Percentiles rank a stretch among this genome's conserved stretches.
Evolutionary conservation across 2,888 invertebrate genomes (phyloP).

Genomic region (Tanytarsus gracilentus): DNA sequence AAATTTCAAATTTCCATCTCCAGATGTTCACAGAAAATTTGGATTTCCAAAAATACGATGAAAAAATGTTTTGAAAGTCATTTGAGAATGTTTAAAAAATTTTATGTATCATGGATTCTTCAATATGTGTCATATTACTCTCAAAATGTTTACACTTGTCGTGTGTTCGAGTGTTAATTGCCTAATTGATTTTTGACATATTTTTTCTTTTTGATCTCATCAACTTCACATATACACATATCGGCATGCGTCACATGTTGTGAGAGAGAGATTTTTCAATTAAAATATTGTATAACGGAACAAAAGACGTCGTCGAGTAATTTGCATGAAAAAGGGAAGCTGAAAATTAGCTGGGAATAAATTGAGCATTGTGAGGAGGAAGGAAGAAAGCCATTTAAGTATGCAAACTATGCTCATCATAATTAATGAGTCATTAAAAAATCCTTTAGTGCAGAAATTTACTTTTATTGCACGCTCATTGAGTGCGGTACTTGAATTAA

Average conservation of each 20-base stretch:
- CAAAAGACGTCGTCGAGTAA: slow-evolving; percentile 8
- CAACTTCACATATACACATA: not conserved
- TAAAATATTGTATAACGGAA: not conserved
- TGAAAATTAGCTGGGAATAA: slow-evolving; percentile 13
- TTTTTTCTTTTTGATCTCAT: not conserved
- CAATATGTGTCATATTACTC: slow-evolving; percentile 6
- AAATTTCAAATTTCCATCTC: not conserved
- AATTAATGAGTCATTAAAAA: slow-evolving; percentile 19
- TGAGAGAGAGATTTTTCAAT: slow-evolving; percentile 1
- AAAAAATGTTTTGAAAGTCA: slow-evolving; percentile 20
- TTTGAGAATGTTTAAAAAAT: slow-evolving; percentile 7
- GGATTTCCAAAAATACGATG: not conserved
- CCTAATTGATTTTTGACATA: slow-evolving; percentile 26
- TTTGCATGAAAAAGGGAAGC: slow-evolving; percentile 25
- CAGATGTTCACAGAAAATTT: slow-evolving; percentile 17
- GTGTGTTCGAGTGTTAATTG: slow-evolving; percentile 10
- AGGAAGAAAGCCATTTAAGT: slow-evolving; percentile 4
- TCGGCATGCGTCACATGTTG: slow-evolving; percentile 21
- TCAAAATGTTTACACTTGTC: slow-evolving; percentile 24
- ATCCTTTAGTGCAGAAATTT: slow-evolving; percentile 4
- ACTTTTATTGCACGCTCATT: slow-evolving; percentile 6
- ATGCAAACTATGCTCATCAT: slow-evolving; percentile 25
- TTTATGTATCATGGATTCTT: not conserved
- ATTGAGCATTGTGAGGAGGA: not conserved
- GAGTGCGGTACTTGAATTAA: not conserved